phyloP scores from a whole-genome alignment of 1,140 invertebrate species.

The Portunus trituberculatus region DNA sequence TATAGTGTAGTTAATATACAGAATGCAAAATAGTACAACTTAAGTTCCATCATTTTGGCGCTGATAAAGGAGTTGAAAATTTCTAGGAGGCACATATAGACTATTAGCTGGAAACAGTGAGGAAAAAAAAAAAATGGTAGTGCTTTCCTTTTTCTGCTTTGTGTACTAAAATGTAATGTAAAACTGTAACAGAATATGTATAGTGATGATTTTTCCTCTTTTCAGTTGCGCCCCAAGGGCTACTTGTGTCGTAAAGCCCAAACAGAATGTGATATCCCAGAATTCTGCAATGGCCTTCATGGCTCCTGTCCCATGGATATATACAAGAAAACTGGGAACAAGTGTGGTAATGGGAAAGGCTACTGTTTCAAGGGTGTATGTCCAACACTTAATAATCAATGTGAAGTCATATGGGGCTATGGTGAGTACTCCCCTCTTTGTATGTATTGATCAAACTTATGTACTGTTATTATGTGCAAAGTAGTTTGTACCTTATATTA shows the following conservation, averaged over 20 bases:
- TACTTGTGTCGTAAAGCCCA: slow-evolving; percentile 90
- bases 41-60: too few species aligned
- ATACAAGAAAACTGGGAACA: slow-evolving; percentile 93
- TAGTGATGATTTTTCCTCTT: slow-evolving; percentile 53
- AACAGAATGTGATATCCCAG: slow-evolving; percentile 97
- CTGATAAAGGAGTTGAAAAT: too few species aligned
- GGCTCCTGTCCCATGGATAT: slow-evolving; percentile 94
- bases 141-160: too few species aligned
- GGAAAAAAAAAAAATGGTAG: too few species aligned
- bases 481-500: too few species aligned
- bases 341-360: slow-evolving; percentile 87
- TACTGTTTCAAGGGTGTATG: slow-evolving; percentile 96
- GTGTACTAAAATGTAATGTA: too few species aligned
- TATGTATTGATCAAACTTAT: background rate
- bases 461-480: background rate
- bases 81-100: too few species aligned
- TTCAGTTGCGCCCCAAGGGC: slow-evolving; percentile 88
- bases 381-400: slow-evolving; percentile 92
- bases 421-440: slow-evolving; percentile 79
- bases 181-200: too few species aligned
- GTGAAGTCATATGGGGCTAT: slow-evolving; percentile 94
- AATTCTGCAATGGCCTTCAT: slow-evolving; percentile 91
- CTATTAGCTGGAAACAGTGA: too few species aligned
- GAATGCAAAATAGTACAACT: too few species aligned
- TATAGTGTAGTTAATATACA: too few species aligned